These are phyloP conservation scores for Gallinago solitaria DNA, from an alignment of 2,797 vertebrate genomes.

Conservation along the genomic window DNA sequence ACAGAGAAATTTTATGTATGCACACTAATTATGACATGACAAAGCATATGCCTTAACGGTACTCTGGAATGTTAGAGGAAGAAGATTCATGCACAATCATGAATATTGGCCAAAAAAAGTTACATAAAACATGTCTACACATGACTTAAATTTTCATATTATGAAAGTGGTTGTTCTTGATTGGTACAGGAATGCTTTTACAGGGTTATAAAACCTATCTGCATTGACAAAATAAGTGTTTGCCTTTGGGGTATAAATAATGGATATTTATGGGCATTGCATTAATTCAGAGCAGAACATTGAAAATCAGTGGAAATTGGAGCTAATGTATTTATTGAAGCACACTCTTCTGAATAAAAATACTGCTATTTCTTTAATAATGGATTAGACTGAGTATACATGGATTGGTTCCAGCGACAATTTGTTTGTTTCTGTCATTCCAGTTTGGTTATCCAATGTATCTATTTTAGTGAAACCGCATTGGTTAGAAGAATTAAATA, in stretches of 20 bases:
- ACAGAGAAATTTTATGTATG: background rate
- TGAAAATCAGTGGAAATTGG: constrained; percentile 47
- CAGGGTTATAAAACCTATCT: background rate
- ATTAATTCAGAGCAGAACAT: background rate
- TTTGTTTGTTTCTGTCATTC: constrained; percentile 50
- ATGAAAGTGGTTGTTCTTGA: background rate
- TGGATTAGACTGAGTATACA: constrained; percentile 5
- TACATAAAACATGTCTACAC: background rate
- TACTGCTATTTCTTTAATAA: constrained; percentile 45
- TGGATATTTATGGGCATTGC: background rate
- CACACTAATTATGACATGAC: background rate
- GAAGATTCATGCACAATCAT: background rate
- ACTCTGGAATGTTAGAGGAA: background rate
- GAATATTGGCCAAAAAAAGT: background rate
- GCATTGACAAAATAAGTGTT: background rate
- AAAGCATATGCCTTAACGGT: background rate
- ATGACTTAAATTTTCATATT: background rate
- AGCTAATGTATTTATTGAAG: constrained; percentile 48
- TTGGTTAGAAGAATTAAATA: constrained; percentile 52
- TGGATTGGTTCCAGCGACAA: constrained; percentile 17
- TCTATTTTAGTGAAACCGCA: constrained; percentile 42
- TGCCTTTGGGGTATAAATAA: constrained; percentile 27
- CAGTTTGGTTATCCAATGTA: constrained; percentile 21
- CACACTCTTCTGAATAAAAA: constrained; percentile 44
- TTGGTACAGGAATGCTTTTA: constrained; percentile 3